Base-by-base conservation (phyloP, 2,113 vertebrate species). In the Strix aluco region DNA sequence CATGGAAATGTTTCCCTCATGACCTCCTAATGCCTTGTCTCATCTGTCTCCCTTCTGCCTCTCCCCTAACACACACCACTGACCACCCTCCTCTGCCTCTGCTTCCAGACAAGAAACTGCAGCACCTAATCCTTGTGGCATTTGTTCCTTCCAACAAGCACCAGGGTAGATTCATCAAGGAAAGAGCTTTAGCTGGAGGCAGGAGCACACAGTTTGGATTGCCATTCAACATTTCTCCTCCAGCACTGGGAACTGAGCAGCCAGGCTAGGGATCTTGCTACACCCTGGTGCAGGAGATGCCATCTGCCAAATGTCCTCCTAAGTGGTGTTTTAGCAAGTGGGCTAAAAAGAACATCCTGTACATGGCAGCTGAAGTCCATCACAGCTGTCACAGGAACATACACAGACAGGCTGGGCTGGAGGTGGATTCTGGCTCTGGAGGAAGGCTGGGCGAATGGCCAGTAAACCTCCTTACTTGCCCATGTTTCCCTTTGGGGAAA, bases 291-390 rank as follows among this genome's bases (percentile, higher is more conserved):
- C 85, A 84, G 89, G 65, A 88, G 92, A 42, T 55, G 69, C 92
- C 94, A 86, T 93, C 95, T 96, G 95, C 94, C 69, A 71, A 69
- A 75, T 3, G 59, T 67, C 88, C 92, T 94, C 65, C 71, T 8
- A 46, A 84, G 79, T 59, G 5, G 10, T 6, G 12, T 17, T 85
- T 65, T 3, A 91, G 74, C 81, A 93, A 82, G 78, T 70, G 91
- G 89, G 95, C 66, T 94, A 66, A 65, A 95, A 92, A 88, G 93
- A 92, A 23, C 95, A 93, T 88, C 85, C 61, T 89, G 81, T 46
- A 42, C 75, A 5, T 40, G 87, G 84, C 81, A 85, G 92, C 87
- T 94, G 69, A 96, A 94, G 94, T 92, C 95, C 96, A 74, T 86
- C 85, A 83, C 94, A 95, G 93, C 88, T 95, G 46, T 47, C 46